Evolutionary conservation across 1,140 invertebrate genomes (phyloP).

Genomic region (Lepidurus couesii): DNA sequence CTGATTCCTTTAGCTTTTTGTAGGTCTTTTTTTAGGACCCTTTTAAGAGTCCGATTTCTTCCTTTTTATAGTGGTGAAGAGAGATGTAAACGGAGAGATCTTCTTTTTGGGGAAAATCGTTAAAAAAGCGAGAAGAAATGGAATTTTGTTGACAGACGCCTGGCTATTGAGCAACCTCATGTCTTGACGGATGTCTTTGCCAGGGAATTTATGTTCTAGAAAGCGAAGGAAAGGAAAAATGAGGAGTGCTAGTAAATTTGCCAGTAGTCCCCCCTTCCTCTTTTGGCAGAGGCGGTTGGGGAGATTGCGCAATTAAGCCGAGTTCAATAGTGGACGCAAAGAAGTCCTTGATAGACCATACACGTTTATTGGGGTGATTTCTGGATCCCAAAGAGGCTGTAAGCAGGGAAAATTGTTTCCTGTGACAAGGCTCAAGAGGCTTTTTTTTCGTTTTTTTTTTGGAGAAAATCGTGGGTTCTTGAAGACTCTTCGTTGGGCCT

Average conservation of each 20-base stretch:
- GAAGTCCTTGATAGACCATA: neutral
- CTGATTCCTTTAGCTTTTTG: no score
- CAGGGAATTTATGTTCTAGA: neutral
- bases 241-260: neutral
- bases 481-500: neutral
- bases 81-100: neutral
- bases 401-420: slow-evolving; percentile 13
- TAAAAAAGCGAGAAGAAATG: neutral
- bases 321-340: no score
- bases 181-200: slow-evolving; percentile 2
- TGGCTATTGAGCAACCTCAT: slow-evolving; percentile 14
- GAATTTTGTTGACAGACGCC: slow-evolving; percentile 9
- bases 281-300: no score
- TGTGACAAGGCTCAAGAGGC: neutral
- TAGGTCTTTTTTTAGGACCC: no score
- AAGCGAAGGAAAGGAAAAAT: neutral
- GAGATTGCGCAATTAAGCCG: no score
- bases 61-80: neutral
- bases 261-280: neutral
- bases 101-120: neutral
- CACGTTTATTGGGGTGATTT: neutral
- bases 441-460: neutral
- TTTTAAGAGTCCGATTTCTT: no score
- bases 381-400: neutral
- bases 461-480: neutral